Percentiles rank a stretch among this genome's conserved stretches.
Conservation (phyloP, 2,797 vertebrate genomes). For the Australoheros facetus region DNA sequence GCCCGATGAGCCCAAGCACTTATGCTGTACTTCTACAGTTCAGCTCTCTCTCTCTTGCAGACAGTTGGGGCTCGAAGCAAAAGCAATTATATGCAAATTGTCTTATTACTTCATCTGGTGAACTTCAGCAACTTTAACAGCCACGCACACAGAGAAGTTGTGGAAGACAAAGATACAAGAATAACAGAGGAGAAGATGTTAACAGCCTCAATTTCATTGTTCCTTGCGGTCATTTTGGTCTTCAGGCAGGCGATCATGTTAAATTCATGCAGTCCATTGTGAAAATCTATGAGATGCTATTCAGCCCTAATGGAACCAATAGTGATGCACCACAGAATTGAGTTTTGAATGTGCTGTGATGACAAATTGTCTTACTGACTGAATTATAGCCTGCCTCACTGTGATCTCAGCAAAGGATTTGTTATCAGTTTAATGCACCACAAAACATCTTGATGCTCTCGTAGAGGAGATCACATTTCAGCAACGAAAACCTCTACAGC, state of each 20-base stretch:
- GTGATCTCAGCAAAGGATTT: slow-evolving; percentile 23
- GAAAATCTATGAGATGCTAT: neutral
- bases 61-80: neutral
- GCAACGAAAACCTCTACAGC: slow-evolving; percentile 6
- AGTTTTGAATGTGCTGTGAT: neutral
- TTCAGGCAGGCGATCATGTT: neutral
- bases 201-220: neutral
- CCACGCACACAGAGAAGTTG: neutral
- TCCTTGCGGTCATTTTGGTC: neutral
- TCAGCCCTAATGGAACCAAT: neutral
- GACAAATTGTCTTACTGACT: neutral
- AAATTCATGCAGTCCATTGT: neutral
- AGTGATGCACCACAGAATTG: neutral
- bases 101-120: neutral
- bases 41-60: neutral
- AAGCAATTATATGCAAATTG: slow-evolving; percentile 30
- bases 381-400: slow-evolving; percentile 7
- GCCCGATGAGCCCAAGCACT: neutral
- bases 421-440: slow-evolving; percentile 14
- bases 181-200: neutral
- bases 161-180: neutral
- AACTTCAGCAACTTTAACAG: slow-evolving; percentile 17
- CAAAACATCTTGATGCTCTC: slow-evolving; percentile 22
- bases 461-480: neutral
- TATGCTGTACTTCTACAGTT: neutral